Percentiles rank a stretch among this genome's conserved stretches.
These are phyloP conservation scores for Vultur gryphus DNA, from an alignment of 2,797 vertebrate species.

Conservation along the genomic window DNA sequence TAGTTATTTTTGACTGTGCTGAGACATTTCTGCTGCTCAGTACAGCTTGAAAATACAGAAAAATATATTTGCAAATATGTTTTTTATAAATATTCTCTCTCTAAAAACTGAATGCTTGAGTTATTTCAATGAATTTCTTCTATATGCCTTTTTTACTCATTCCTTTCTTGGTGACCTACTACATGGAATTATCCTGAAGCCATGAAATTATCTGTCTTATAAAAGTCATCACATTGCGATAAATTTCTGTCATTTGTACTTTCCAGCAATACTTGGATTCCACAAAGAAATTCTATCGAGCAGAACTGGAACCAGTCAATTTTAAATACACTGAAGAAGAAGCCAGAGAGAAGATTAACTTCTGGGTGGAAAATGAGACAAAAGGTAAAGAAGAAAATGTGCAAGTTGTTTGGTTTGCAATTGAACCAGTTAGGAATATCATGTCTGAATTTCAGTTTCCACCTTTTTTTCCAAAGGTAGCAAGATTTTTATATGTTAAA, in stretches of 20 bases:
- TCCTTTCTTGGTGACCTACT: neutral
- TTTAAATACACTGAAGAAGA: constrained; percentile 71
- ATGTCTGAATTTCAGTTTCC: neutral
- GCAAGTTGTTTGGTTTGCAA: neutral
- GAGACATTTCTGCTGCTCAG: neutral
- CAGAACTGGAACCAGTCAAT: constrained; percentile 80
- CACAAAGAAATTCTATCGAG: constrained; percentile 76
- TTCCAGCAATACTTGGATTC: constrained; percentile 80
- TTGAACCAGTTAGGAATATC: neutral
- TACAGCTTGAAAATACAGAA: neutral
- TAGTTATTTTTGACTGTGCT: neutral
- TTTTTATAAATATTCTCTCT: neutral
- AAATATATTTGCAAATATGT: neutral
- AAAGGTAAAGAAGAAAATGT: constrained; percentile 70
- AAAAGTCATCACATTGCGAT: neutral
- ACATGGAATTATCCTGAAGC: neutral
- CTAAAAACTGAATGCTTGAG: neutral
- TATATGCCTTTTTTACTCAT: neutral
- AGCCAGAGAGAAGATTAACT: constrained; percentile 82
- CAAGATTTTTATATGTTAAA: neutral
- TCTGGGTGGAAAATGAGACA: constrained; percentile 84
- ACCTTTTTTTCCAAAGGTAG: neutral
- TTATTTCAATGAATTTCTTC: neutral
- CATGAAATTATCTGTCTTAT: neutral
- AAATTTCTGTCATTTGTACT: neutral